Percentiles rank a stretch among this genome's conserved stretches.
Conservation (phyloP, 2,797 vertebrate species). For the Lacerta agilis region DNA sequence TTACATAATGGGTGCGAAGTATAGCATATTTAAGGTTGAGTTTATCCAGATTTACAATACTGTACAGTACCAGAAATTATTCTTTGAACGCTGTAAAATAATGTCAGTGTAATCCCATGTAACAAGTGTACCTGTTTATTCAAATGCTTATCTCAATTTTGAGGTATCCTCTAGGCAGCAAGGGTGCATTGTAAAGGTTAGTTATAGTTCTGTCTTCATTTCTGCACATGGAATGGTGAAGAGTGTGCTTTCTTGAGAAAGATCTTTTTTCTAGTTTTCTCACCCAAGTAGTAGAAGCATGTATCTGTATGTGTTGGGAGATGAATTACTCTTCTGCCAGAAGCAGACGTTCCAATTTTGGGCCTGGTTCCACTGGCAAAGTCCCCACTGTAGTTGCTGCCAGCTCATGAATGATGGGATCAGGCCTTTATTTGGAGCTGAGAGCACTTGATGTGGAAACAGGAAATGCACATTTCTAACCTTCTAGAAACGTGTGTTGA, state of each 20-base stretch:
- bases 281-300: constrained; percentile 23
- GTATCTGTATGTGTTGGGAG: constrained; percentile 9
- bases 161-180: background rate
- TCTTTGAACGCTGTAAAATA: background rate
- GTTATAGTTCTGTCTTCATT: constrained; percentile 9
- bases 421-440: constrained; percentile 32
- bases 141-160: background rate
- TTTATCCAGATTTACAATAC: background rate
- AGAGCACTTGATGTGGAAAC: constrained; percentile 48
- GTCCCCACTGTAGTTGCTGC: fast-evolving
- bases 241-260: constrained; percentile 15
- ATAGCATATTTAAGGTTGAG: background rate
- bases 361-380: constrained; percentile 22
- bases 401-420: background rate
- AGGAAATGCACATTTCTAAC: constrained; percentile 61
- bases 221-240: constrained; percentile 8
- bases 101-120: background rate
- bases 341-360: constrained; percentile 52
- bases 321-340: constrained; percentile 24
- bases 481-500: constrained; percentile 65
- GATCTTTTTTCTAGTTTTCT: constrained; percentile 16
- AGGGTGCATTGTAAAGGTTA: background rate
- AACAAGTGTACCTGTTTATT: background rate
- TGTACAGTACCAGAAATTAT: background rate
- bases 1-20: background rate